Conservation (phyloP, 2,888 invertebrate species). For the Priocnemis perturbator region DNA sequence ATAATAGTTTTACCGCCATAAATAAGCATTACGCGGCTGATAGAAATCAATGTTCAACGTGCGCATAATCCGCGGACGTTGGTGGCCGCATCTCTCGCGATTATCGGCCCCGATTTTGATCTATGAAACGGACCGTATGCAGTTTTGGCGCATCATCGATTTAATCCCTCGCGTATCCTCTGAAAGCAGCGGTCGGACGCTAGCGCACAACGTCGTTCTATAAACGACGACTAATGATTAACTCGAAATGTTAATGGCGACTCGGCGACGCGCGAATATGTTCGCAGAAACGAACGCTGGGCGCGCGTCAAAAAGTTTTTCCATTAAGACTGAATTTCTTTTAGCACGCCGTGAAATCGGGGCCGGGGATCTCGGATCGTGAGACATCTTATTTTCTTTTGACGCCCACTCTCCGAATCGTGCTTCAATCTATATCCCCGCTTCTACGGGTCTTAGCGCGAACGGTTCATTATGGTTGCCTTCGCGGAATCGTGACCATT, state of each 20-base stretch:
- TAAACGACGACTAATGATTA: no score
- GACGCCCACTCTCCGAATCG: constrained; percentile 13
- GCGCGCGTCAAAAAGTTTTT: no score
- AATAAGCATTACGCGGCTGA: constrained; percentile 9
- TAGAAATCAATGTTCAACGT: constrained; percentile 5
- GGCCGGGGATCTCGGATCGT: no score
- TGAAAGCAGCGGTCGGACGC: no score
- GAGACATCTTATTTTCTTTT: constrained; percentile 9
- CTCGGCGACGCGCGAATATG: no score
- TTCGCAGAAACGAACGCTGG: no score
- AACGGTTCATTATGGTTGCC: not conserved
- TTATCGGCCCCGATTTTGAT: not conserved
- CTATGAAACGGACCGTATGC: not conserved
- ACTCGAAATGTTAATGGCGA: no score
- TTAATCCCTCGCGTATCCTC: no score
- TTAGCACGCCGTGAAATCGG: constrained; percentile 12
- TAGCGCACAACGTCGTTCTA: no score
- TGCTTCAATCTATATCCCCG: not conserved
- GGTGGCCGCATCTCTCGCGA: not conserved
- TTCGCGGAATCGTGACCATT: constrained; percentile 23
- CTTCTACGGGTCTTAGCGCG: constrained; percentile 13
- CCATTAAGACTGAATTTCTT: no score
- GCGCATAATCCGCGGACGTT: constrained; percentile 1
- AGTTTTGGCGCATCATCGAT: no score
- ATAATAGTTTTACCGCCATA: constrained; percentile 6